Conservation (phyloP, 2,888 invertebrate species). For the Pyrochroa serraticornis region DNA sequence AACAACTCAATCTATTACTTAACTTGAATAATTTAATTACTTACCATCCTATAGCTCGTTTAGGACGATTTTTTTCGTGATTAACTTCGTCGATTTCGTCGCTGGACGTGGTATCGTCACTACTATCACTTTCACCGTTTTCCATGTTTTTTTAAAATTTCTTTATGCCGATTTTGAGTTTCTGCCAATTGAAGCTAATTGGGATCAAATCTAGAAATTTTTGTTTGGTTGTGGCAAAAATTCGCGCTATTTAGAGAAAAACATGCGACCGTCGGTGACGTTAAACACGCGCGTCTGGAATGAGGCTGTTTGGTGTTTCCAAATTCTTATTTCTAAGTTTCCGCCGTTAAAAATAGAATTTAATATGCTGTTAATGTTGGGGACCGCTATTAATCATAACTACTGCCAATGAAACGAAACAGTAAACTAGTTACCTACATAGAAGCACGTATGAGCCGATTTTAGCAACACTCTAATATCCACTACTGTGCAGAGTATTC, state of each 20-base stretch:
- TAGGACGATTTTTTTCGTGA: constrained; percentile 21
- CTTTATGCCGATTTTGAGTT: neutral
- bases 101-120: constrained; percentile 18
- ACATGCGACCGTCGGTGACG: neutral
- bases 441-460: too few species aligned
- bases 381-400: neutral
- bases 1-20: too few species aligned
- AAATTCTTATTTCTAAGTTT: constrained; percentile 16
- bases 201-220: neutral
- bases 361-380: constrained; percentile 14
- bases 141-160: constrained; percentile 12
- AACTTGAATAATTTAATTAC: constrained; percentile 16
- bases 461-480: too few species aligned
- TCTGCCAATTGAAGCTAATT: neutral
- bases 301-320: constrained; percentile 9
- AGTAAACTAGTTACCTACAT: too few species aligned
- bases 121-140: constrained; percentile 26
- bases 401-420: too few species aligned
- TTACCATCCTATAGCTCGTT: constrained; percentile 41
- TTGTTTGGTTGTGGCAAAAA: neutral
- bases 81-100: constrained; percentile 8
- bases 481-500: too few species aligned
- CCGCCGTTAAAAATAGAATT: constrained; percentile 25
- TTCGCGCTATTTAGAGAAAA: neutral
- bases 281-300: constrained; percentile 13